Evolutionary conservation across 1,140 invertebrate species (phyloP), one percentile per base, ranked within the genome.

Genomic region (Sinella curviseta): DNA sequence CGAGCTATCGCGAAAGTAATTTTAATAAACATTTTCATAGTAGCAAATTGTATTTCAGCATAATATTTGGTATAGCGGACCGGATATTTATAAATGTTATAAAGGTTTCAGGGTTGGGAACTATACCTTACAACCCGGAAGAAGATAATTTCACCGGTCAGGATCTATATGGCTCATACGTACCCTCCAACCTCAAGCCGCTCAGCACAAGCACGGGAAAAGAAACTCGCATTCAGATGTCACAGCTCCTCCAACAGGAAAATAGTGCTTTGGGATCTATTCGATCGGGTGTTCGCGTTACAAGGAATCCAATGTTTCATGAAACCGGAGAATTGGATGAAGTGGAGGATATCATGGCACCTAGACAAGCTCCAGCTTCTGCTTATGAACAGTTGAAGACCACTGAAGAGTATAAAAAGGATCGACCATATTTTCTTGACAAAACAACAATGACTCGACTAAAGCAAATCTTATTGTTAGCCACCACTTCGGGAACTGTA

Each of bases 391-490:
- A 12, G 24, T 4, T n/a, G 65, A 31, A 33, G 24, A 33, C 65
- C 26, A 8, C 26, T 60, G 65, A 70, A 3, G 65, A 31, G 65
- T 30, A 70, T 33, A 70, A 4, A 8, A 70, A 33, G 28, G 65
- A 33, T 8, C 65, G 65, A 12, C 55, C 76, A 67, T 35, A 65
- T 65, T 67, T 77, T n/a, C 60, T 79, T 30, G 75, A 57, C n/a
- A 76, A 31, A 1, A 48, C 54, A n/a, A 79, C 78, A 31, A 35
- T 78, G 48, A 55, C 70, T 0, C 34, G 57, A 33, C 31, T 79
- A 55, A 65, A 48, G 65, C 74, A 78, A 75, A n/a, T 79, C 2
- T 16, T 79, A 17, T 34, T 79, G 28, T 73, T 79, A 0, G 78
- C 36, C 4, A n/a, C 26, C 0, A 2, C 16, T 17, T 74, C 70